A percentile compares a stretch with the other conserved stretches of the same genome.
These are phyloP conservation scores for Mongoloraphidia duomilia DNA, from an alignment of 2,888 invertebrate genomes.

Conservation along the genomic window DNA sequence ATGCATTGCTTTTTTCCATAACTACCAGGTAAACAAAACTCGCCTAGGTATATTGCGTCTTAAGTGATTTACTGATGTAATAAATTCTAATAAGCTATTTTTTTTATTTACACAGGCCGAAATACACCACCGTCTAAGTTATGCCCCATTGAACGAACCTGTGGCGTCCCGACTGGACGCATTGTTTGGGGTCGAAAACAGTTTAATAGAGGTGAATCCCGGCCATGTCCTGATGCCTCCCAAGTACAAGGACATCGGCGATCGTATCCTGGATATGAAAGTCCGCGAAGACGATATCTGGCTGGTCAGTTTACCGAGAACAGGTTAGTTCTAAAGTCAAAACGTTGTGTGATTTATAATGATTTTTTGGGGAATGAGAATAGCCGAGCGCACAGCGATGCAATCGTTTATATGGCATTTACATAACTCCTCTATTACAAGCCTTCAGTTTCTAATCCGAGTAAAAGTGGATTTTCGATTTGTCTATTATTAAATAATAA, in stretches of 20 bases:
- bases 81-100: too few species aligned
- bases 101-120: slow-evolving; percentile 6
- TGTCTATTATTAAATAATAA: too few species aligned
- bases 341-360: neutral
- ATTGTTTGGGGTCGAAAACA: slow-evolving; percentile 51
- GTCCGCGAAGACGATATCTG: slow-evolving; percentile 67
- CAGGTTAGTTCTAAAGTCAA: slow-evolving; percentile 42
- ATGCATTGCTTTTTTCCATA: too few species aligned
- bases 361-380: too few species aligned
- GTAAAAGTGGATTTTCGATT: too few species aligned
- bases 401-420: too few species aligned
- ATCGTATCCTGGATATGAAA: slow-evolving; percentile 54
- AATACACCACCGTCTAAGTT: slow-evolving; percentile 12
- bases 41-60: too few species aligned
- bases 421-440: too few species aligned
- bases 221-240: slow-evolving; percentile 55
- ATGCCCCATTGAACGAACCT: slow-evolving; percentile 12
- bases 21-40: too few species aligned
- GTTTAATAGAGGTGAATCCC: slow-evolving; percentile 59
- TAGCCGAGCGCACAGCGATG: too few species aligned
- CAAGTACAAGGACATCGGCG: slow-evolving; percentile 50
- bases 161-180: slow-evolving; percentile 39
- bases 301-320: slow-evolving; percentile 78
- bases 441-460: too few species aligned
- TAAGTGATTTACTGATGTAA: too few species aligned